Evolutionary conservation across 2,888 invertebrate species (phyloP).

Genomic region (Leptinotarsa peninsularis): DNA sequence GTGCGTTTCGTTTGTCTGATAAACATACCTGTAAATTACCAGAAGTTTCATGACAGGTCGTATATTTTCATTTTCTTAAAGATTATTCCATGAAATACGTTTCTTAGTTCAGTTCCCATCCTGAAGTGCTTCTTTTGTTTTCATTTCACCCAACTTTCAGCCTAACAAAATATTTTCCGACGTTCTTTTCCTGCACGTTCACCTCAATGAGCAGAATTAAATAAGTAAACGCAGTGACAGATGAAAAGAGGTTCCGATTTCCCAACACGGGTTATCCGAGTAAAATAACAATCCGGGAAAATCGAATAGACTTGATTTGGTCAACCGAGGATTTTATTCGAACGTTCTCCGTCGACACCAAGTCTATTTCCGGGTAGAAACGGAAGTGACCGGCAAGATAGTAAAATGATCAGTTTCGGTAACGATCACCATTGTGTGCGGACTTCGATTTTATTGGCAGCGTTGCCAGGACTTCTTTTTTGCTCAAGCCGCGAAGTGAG

Average conservation of each 20-base stretch:
- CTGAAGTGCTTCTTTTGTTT: too few relatives aligned
- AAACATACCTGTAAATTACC: too few relatives aligned
- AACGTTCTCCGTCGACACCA: conserved; percentile 41
- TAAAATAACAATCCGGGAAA: conserved; percentile 35
- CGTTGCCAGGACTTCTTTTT: background rate
- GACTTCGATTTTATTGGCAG: conserved; percentile 19
- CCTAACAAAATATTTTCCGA: background rate
- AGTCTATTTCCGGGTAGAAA: conserved; percentile 54
- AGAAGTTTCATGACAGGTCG: too few relatives aligned
- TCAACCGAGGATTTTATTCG: conserved; percentile 32
- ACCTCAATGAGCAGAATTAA: conserved; percentile 4
- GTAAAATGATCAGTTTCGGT: conserved; percentile 59
- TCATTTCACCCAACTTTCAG: background rate
- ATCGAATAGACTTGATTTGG: conserved; percentile 41
- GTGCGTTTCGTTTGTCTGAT: too few relatives aligned
- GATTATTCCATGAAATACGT: too few relatives aligned
- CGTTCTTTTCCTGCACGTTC: conserved; percentile 5
- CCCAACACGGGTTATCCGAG: conserved; percentile 27
- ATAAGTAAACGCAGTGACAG: conserved; percentile 19
- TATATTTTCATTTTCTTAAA: too few relatives aligned
- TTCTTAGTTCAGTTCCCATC: too few relatives aligned
- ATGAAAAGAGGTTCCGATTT: conserved; percentile 28
- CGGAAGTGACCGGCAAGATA: conserved; percentile 59
- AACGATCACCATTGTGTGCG: conserved; percentile 58
- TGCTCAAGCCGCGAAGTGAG: too few relatives aligned